These are phyloP conservation scores for Rallus crepitans DNA, from an alignment of 2,797 vertebrate genomes.

Conservation along the genomic window DNA sequence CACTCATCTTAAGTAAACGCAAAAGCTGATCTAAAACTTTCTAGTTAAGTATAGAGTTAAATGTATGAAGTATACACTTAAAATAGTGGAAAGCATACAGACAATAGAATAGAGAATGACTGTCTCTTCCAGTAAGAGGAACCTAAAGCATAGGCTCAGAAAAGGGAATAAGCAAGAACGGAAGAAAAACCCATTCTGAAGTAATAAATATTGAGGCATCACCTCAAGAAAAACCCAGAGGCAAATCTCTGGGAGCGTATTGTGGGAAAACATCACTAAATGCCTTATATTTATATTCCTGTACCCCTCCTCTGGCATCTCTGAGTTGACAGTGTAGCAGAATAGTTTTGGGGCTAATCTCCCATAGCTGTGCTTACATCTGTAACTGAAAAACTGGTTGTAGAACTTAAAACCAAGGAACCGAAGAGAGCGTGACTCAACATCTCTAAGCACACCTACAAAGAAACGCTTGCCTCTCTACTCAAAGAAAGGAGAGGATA, in stretches of 20 bases:
- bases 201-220: not conserved
- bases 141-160: not conserved
- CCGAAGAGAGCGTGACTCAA: not conserved
- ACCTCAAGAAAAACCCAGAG: not conserved
- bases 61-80: not conserved
- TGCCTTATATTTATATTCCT: not conserved
- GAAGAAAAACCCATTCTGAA: not conserved
- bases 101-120: not conserved
- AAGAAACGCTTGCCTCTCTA: not conserved
- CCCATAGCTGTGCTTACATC: not conserved
- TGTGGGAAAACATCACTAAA: not conserved
- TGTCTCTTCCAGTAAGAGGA: not conserved
- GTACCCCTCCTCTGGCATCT: not conserved
- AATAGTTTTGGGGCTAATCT: not conserved
- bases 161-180: not conserved
- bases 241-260: not conserved
- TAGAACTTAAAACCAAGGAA: constrained; percentile 9
- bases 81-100: not conserved
- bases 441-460: not conserved
- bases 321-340: not conserved
- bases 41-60: not conserved
- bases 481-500: not conserved
- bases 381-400: constrained; percentile 3
- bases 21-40: not conserved
- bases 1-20: not conserved